These are phyloP conservation scores for Hoplodrina blanda DNA, from an alignment of 2,888 invertebrate species.

Conservation along the genomic window DNA sequence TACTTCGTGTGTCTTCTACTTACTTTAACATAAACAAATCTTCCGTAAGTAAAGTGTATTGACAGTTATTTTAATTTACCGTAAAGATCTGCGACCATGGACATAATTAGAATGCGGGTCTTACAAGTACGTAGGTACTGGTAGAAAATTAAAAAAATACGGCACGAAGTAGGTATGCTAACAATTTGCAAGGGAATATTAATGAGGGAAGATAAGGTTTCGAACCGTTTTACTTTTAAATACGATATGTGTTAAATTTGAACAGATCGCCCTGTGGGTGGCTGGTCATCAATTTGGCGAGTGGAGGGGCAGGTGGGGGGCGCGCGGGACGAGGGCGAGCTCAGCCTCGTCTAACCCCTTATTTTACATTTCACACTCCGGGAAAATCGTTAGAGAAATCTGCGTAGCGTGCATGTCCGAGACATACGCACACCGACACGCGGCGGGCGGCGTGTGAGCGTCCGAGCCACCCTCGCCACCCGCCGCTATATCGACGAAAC, in stretches of 20 bases:
- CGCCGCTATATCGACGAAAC: constrained; percentile 87
- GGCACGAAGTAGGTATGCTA: constrained; percentile 73
- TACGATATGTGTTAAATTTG: constrained; percentile 89
- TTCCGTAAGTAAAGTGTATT: constrained; percentile 1
- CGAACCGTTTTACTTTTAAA: constrained; percentile 87
- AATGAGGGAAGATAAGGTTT: constrained; percentile 85
- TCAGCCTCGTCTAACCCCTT: constrained; percentile 89
- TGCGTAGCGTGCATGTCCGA: constrained; percentile 90
- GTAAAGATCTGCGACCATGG: constrained; percentile 25
- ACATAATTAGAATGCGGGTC: constrained; percentile 33
- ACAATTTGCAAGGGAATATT: constrained; percentile 82
- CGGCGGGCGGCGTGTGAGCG: constrained; percentile 71
- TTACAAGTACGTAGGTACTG: constrained; percentile 31
- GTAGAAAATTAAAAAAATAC: constrained; percentile 65
- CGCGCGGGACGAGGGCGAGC: constrained; percentile 74
- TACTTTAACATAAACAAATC: neutral
- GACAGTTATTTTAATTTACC: constrained; percentile 35
- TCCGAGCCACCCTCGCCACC: constrained; percentile 78
- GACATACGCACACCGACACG: constrained; percentile 83
- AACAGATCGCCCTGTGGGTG: constrained; percentile 87
- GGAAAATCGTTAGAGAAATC: constrained; percentile 91
- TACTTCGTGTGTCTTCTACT: neutral
- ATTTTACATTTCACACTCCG: constrained; percentile 91
- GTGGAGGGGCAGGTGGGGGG: constrained; percentile 71
- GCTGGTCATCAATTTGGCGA: constrained; percentile 89